These are phyloP conservation scores for Spongilla lacustris DNA, from an alignment of 37 sponge, comb jelly and placozoan genomes.

Conservation along the genomic window DNA sequence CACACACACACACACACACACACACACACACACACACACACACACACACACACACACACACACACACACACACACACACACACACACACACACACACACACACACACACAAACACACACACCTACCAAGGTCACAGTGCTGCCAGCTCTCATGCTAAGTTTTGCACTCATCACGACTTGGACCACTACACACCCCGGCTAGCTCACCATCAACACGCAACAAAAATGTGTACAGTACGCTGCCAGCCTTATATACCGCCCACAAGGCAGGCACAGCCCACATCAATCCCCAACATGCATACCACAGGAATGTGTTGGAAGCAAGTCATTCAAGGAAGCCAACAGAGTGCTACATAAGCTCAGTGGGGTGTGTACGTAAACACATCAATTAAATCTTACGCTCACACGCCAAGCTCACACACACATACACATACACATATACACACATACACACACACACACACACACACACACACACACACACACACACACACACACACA, in stretches of 20 bases:
- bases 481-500: too few relatives aligned
- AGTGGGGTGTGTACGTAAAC: constrained; percentile 1
- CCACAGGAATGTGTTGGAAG: neutral
- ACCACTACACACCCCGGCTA: neutral
- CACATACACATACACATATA: neutral
- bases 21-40: constrained; percentile 47
- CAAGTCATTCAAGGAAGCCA: neutral
- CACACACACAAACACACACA: constrained; percentile 37
- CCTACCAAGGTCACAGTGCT: neutral
- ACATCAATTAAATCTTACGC: neutral
- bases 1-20: constrained; percentile 38
- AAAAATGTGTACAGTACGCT: neutral
- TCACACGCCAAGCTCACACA: neutral
- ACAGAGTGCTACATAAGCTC: neutral
- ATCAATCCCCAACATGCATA: neutral
- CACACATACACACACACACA: constrained; percentile 19
- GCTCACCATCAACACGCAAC: neutral
- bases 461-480: constrained; percentile 9
- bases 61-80: constrained; percentile 21
- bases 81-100: constrained; percentile 25
- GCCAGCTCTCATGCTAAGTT: neutral
- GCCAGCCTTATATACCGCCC: neutral
- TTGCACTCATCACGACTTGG: neutral
- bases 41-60: constrained; percentile 11
- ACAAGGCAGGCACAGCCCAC: neutral